Percentiles rank a stretch among this genome's conserved stretches.
Conservation (phyloP, 35 echinoderm and acorn worm genomes). For the Heliocidaris tuberculata region DNA sequence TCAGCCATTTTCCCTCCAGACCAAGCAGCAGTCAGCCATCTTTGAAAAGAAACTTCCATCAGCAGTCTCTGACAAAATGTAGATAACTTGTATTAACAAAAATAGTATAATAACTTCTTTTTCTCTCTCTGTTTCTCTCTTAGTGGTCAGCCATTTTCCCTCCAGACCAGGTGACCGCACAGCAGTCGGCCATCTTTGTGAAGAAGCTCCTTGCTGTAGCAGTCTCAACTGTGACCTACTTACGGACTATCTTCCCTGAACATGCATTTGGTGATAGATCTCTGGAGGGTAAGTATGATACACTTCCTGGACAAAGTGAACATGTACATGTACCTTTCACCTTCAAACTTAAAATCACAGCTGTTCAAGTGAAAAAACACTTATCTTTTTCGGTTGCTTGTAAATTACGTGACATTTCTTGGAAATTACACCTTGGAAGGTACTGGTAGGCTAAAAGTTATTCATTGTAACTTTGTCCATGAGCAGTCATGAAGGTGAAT, state of each 20-base stretch:
- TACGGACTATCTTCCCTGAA: constrained; percentile 96
- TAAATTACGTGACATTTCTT: too few relatives aligned
- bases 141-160: constrained; percentile 97
- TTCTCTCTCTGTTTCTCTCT: background rate
- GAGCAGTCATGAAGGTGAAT: too few relatives aligned
- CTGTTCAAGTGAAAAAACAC: too few relatives aligned
- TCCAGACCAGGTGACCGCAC: constrained; percentile 78
- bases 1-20: background rate
- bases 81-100: background rate
- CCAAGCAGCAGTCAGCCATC: constrained; percentile 72
- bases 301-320: background rate
- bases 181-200: constrained; percentile 92
- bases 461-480: too few relatives aligned
- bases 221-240: constrained; percentile 91
- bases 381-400: too few relatives aligned
- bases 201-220: constrained; percentile 96
- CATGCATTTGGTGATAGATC: constrained; percentile 97
- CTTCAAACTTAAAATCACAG: too few relatives aligned
- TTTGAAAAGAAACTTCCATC: constrained; percentile 95
- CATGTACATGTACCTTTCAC: too few relatives aligned
- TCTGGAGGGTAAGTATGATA: constrained; percentile 54
- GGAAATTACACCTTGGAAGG: too few relatives aligned
- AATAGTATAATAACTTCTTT: background rate
- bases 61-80: constrained; percentile 47
- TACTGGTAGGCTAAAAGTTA: too few relatives aligned